Conservation (phyloP, 1,140 invertebrate species). For the Ptiloglossa arizonensis region DNA sequence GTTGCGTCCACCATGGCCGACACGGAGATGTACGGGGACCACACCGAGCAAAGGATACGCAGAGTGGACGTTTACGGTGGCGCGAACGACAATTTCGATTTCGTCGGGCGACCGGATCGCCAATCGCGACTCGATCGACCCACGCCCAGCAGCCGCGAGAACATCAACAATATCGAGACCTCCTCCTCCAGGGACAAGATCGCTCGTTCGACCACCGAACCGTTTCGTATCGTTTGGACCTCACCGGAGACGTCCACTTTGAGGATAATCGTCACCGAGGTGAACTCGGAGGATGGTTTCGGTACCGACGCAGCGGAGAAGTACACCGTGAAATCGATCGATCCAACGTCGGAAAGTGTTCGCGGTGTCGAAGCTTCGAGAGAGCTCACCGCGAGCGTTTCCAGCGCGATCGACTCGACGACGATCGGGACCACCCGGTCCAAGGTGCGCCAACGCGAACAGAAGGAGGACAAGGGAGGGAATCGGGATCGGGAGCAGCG, state of each 20-base stretch:
- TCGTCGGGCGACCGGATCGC: not conserved
- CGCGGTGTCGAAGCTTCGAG: constrained; percentile 28
- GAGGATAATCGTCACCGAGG: constrained; percentile 46
- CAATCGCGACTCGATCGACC: not conserved
- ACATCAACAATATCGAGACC: constrained; percentile 42
- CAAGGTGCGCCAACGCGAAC: too few species aligned
- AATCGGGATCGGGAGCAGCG: too few species aligned
- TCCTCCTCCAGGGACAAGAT: constrained; percentile 26
- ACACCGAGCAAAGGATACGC: constrained; percentile 17
- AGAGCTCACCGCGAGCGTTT: not conserved
- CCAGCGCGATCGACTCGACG: constrained; percentile 27
- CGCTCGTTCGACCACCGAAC: not conserved
- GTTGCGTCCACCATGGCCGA: not conserved
- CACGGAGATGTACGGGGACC: constrained; percentile 2
- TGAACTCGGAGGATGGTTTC: constrained; percentile 25
- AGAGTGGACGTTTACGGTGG: not conserved
- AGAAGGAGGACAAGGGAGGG: too few species aligned
- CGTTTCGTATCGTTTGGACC: constrained; percentile 22
- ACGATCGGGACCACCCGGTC: not conserved
- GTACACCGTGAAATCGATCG: constrained; percentile 56
- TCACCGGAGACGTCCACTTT: constrained; percentile 37
- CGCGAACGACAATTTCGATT: not conserved
- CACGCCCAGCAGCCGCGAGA: constrained; percentile 9
- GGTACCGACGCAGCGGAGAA: constrained; percentile 35
- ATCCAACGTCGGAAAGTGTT: constrained; percentile 50